phyloP scores from a whole-genome alignment of 2,888 invertebrate species.

The Netelia fuscicornis region DNA sequence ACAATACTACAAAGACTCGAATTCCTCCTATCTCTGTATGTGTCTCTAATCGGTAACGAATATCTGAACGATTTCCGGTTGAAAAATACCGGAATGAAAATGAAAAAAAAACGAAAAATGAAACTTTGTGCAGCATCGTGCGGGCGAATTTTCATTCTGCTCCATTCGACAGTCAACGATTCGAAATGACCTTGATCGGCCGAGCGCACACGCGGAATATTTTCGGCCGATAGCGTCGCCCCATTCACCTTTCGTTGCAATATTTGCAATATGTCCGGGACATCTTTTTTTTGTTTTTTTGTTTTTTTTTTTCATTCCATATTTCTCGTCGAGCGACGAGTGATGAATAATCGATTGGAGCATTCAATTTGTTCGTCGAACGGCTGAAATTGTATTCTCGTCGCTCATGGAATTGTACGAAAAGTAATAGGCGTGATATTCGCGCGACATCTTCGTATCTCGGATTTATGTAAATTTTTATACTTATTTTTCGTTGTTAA shows the following conservation, averaged over 20 bases:
- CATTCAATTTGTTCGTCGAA: constrained; percentile 35
- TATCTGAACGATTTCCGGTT: constrained; percentile 34
- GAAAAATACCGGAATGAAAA: constrained; percentile 4
- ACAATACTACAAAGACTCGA: not conserved
- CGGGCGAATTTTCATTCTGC: constrained; percentile 11
- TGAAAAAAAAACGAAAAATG: constrained; percentile 42
- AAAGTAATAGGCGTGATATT: not conserved
- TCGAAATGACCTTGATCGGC: constrained; percentile 56
- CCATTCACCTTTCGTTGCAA: constrained; percentile 10
- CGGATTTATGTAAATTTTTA: not conserved
- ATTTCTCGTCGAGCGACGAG: not conserved
- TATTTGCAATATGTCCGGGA: constrained; percentile 18
- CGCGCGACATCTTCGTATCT: not conserved
- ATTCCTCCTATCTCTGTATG: not conserved
- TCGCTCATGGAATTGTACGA: not conserved
- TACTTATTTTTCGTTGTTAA: no score
- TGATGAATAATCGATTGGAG: constrained; percentile 41
- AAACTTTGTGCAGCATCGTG: constrained; percentile 15
- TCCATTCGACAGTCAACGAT: constrained; percentile 29
- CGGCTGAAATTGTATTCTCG: not conserved
- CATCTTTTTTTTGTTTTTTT: constrained; percentile 17
- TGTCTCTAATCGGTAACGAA: not conserved
- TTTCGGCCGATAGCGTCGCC: constrained; percentile 52
- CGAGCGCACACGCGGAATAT: constrained; percentile 52
- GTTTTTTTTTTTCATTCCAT: not conserved